These are phyloP conservation scores for Spheniscus humboldti DNA, from an alignment of 2,797 vertebrate species.

Conservation along the genomic window DNA sequence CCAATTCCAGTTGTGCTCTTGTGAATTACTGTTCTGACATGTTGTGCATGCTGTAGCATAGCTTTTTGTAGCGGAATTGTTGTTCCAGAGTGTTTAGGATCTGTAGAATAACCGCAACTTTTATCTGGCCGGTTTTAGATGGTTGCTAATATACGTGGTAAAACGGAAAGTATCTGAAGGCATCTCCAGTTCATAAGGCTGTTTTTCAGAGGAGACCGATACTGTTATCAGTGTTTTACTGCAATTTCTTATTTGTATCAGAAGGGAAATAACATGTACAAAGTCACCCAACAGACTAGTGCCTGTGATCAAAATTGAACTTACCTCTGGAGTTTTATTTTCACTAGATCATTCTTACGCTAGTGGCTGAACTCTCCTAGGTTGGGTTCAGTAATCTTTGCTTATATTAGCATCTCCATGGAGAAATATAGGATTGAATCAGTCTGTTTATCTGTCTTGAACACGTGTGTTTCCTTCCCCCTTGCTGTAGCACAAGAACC, in stretches of 20 bases:
- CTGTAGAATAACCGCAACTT: not conserved
- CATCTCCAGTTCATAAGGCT: not conserved
- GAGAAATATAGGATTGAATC: not conserved
- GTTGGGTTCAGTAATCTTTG: not conserved
- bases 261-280: not conserved
- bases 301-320: not conserved
- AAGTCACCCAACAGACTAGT: not conserved
- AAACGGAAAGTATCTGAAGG: not conserved
- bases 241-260: not conserved
- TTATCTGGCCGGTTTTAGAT: not conserved
- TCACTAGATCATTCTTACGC: not conserved
- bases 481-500: not conserved
- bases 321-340: not conserved
- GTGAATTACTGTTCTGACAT: not conserved
- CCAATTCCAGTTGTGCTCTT: not conserved
- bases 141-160: rapidly evolving
- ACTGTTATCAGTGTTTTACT: not conserved
- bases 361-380: not conserved
- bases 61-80: not conserved
- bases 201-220: not conserved
- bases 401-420: not conserved
- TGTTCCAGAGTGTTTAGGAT: not conserved
- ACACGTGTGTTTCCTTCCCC: not conserved
- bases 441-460: not conserved
- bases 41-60: rapidly evolving